These are phyloP conservation scores for Myotis vivesi DNA, from an alignment of 2,797 vertebrate species.

Conservation along the genomic window DNA sequence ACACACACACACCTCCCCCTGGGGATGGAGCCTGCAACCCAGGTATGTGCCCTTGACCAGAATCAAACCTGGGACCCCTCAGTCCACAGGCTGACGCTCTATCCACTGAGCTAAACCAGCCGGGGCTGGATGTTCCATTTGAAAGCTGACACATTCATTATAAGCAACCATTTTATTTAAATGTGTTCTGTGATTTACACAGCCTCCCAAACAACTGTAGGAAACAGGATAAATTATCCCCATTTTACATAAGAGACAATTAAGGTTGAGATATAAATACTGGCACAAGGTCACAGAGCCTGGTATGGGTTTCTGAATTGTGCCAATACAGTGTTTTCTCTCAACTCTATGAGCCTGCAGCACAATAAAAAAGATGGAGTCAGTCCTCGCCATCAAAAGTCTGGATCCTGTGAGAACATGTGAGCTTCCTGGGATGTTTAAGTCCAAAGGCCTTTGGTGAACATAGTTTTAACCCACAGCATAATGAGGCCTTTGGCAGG, in stretches of 20 bases:
- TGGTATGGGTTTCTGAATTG: neutral
- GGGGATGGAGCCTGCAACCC: too few species aligned
- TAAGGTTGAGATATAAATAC: neutral
- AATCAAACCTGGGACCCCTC: too few species aligned
- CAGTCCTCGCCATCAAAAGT: neutral
- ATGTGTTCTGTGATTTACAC: neutral
- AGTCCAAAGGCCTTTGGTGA: slow-evolving; percentile 58
- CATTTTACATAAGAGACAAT: neutral
- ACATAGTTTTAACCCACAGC: slow-evolving; percentile 36
- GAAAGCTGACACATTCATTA: neutral
- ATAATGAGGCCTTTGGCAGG: slow-evolving; percentile 11
- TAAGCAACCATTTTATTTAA: neutral
- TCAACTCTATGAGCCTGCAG: neutral
- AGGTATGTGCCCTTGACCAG: too few species aligned
- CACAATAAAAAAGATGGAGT: neutral
- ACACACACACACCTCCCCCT: too few species aligned
- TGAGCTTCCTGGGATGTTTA: slow-evolving; percentile 41
- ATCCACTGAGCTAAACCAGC: neutral
- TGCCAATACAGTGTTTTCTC: neutral
- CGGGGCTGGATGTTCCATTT: neutral
- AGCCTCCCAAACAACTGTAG: neutral
- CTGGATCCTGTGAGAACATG: slow-evolving; percentile 34
- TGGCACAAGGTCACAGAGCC: neutral
- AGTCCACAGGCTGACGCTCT: too few species aligned
- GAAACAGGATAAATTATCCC: neutral